Evolutionary conservation across 1,140 invertebrate species (phyloP).

Genomic region (Melitaea cinxia): DNA sequence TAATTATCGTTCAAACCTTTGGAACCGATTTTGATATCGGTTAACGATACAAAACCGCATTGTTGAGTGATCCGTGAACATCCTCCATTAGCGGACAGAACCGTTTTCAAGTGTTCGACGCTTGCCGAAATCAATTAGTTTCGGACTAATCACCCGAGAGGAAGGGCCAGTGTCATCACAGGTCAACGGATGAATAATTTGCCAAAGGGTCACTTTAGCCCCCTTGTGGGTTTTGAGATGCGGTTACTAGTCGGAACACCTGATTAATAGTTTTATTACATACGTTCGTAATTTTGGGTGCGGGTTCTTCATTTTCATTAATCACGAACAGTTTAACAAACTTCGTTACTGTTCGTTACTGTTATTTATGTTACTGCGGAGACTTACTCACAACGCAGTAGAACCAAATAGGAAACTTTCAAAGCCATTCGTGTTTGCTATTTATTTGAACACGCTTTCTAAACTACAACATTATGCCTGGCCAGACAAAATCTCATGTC

Average conservation of each 20-base stretch:
- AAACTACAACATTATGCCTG: no score
- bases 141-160: conserved; percentile 27
- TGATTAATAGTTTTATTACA: conserved; percentile 1
- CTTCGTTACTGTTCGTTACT: no score
- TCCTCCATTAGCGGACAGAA: conserved; percentile 11
- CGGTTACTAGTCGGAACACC: conserved; percentile 6
- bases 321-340: conserved; percentile 37
- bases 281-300: not conserved
- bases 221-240: conserved; percentile 4
- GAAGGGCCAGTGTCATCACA: conserved; percentile 15
- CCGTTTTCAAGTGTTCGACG: conserved; percentile 27
- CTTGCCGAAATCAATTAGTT: conserved; percentile 27
- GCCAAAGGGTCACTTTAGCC: conserved; percentile 12
- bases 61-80: conserved; percentile 17
- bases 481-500: no score
- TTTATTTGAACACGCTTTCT: not conserved
- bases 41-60: conserved; percentile 19
- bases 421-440: not conserved
- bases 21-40: conserved; percentile 22
- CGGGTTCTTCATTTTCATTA: not conserved
- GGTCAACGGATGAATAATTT: conserved; percentile 25
- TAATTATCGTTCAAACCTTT: conserved; percentile 1
- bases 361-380: not conserved
- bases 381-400: not conserved
- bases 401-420: not conserved